These are phyloP conservation scores for Oscheius sp. DNA, from an alignment of 2,888 invertebrate species.

Conservation along the genomic window DNA sequence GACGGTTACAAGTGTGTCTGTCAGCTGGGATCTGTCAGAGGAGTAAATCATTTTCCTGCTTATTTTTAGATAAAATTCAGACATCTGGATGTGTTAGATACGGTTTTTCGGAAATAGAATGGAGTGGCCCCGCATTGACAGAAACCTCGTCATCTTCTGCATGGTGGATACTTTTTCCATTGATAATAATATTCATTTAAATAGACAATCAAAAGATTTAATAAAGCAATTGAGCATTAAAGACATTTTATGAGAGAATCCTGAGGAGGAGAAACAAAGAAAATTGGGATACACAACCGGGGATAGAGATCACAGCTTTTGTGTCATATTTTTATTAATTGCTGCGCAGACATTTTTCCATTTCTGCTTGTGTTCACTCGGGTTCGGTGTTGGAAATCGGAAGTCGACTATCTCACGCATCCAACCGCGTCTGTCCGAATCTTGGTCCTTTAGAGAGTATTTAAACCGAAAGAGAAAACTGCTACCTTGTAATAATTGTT, in stretches of 20 bases:
- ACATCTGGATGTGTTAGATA: constrained; percentile 13
- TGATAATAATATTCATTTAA: background rate
- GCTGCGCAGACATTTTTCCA: constrained; percentile 62
- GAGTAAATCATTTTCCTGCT: background rate
- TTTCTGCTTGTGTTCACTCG: constrained; percentile 50
- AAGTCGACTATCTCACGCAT: constrained; percentile 60
- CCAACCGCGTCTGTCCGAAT: constrained; percentile 55
- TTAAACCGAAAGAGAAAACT: background rate
- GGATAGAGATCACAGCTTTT: background rate
- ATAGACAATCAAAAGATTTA: background rate
- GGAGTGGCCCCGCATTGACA: constrained; percentile 27
- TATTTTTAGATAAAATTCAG: background rate
- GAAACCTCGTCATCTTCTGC: background rate
- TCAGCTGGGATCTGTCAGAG: constrained; percentile 44
- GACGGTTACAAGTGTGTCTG: constrained; percentile 46
- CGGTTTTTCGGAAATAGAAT: constrained; percentile 8
- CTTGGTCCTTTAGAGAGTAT: constrained; percentile 60
- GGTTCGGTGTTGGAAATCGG: constrained; percentile 55
- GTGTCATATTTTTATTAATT: constrained; percentile 57
- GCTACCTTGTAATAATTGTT: constrained; percentile 55
- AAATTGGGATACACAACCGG: background rate
- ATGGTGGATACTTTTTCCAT: background rate
- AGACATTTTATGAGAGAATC: background rate
- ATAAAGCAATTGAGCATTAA: background rate
- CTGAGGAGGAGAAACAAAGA: background rate